A percentile compares a stretch with the other conserved stretches of the same genome.
Evolutionary conservation across 2,113 vertebrate genomes (phyloP).

Genomic region (Campylomormyrus numenius): DNA sequence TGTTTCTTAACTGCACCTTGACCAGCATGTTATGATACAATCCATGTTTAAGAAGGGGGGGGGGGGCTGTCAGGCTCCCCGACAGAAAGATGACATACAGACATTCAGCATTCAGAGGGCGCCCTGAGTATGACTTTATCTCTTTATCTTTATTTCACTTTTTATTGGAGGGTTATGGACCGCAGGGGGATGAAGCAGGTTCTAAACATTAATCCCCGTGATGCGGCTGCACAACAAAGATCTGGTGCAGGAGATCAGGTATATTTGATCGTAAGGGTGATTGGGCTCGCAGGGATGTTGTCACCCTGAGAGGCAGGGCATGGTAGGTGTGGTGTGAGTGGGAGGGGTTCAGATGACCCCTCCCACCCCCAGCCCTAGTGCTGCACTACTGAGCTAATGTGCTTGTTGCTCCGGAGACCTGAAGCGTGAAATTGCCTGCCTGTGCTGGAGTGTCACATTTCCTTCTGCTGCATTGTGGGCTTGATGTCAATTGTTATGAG

Average conservation of each 20-base stretch:
- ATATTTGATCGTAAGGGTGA: not conserved
- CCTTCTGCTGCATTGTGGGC: conserved; percentile 34
- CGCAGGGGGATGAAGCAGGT: not conserved
- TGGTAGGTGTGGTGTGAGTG: conserved; percentile 32
- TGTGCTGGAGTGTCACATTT: conserved; percentile 45
- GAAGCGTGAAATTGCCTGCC: conserved; percentile 57
- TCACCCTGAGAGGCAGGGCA: not conserved
- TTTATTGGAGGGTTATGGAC: not conserved
- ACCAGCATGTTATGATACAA: not conserved
- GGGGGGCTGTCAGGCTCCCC: not conserved
- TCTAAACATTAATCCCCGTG: not conserved
- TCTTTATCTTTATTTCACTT: not conserved
- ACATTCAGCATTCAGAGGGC: not conserved
- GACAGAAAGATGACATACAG: not conserved
- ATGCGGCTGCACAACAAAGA: not conserved
- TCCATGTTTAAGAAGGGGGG: not conserved
- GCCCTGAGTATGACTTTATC: not conserved
- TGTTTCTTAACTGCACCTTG: not conserved
- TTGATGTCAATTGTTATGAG: conserved; percentile 28
- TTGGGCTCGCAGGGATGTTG: not conserved
- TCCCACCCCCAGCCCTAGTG: conserved; percentile 24
- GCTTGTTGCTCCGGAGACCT: conserved; percentile 48
- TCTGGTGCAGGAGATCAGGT: not conserved
- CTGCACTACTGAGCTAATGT: conserved; percentile 30
- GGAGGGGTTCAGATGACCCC: conserved; percentile 27